phyloP scores from a whole-genome alignment of 2,797 vertebrate species.

The Mormyrops boulengeri region DNA sequence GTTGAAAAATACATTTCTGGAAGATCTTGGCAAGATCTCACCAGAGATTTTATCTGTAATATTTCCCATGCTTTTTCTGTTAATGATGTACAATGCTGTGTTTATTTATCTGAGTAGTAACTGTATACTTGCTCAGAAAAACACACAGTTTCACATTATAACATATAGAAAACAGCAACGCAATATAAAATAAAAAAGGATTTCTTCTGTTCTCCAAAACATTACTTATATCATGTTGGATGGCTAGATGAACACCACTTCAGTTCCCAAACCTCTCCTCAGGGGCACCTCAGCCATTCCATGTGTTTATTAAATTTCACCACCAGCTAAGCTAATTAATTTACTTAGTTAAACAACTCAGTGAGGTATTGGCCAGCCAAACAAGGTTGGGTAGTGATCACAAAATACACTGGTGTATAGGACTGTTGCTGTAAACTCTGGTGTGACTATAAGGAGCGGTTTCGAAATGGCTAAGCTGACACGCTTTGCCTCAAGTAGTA shows the following conservation, averaged over 20 bases:
- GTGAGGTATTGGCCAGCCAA: not conserved
- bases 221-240: not conserved
- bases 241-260: not conserved
- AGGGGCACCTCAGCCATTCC: not conserved
- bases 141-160: not conserved
- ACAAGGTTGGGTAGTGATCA: not conserved
- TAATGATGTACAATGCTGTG: not conserved
- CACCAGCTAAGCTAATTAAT: not conserved
- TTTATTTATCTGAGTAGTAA: not conserved
- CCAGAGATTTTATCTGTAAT: not conserved
- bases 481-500: not conserved
- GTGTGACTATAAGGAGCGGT: not conserved
- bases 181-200: not conserved
- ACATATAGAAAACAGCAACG: not conserved
- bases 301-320: not conserved
- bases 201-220: not conserved
- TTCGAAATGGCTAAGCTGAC: not conserved
- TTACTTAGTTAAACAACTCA: not conserved
- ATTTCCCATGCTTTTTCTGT: not conserved
- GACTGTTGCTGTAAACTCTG: not conserved
- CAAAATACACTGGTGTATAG: not conserved
- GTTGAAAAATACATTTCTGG: not conserved
- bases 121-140: not conserved
- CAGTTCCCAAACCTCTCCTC: not conserved
- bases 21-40: not conserved